Evolutionary conservation across 92 coral and sea anemone genomes (phyloP).

Genomic region (Phenganax subtilis): DNA sequence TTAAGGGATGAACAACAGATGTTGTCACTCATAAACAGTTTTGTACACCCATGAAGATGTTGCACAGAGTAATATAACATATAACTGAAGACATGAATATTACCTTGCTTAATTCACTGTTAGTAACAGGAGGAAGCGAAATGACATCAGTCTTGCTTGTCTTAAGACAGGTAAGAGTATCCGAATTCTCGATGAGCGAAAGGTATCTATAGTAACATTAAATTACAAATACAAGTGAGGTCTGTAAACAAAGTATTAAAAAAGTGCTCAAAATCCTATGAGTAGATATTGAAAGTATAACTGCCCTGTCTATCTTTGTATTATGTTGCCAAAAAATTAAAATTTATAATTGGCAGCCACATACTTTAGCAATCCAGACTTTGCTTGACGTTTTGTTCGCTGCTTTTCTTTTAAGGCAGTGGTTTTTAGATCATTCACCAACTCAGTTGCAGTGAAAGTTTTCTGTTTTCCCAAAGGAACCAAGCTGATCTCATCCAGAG

Average conservation of each 20-base stretch:
- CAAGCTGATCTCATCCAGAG: constrained; percentile 55
- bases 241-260: too few relatives aligned
- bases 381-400: constrained; percentile 78
- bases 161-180: constrained; percentile 57
- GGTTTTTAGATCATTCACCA: constrained; percentile 64
- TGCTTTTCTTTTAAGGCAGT: constrained; percentile 81
- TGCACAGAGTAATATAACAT: too few relatives aligned
- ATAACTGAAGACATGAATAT: neutral
- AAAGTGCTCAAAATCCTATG: too few relatives aligned
- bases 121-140: constrained; percentile 89
- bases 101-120: constrained; percentile 94
- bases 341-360: neutral
- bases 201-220: constrained; percentile 50
- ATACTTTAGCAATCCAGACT: constrained; percentile 86
- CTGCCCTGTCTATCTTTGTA: too few relatives aligned
- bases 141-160: constrained; percentile 53
- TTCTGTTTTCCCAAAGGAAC: constrained; percentile 75
- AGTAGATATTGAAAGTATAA: too few relatives aligned
- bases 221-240: too few relatives aligned
- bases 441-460: constrained; percentile 66
- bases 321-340: too few relatives aligned
- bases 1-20: too few relatives aligned
- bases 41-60: too few relatives aligned
- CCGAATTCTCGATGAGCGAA: constrained; percentile 65
- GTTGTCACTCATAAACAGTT: too few relatives aligned